Evolutionary conservation across 2,888 invertebrate species (phyloP), one percentile per base, ranked within the genome.

Genomic region (Calameuta idolon): DNA sequence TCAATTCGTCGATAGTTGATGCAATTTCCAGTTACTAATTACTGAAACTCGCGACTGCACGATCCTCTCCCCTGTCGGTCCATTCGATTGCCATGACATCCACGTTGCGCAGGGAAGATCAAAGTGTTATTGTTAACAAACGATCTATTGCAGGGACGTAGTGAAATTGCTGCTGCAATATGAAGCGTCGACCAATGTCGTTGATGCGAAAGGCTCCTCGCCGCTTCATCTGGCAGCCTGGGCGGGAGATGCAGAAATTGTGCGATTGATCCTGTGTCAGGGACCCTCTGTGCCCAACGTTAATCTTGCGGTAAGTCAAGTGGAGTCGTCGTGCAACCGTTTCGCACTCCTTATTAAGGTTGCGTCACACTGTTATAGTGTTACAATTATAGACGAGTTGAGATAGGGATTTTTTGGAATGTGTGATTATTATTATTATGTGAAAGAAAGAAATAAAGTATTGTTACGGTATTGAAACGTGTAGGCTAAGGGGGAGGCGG

Each of bases 221-320:
- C 97, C 98, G 55, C 94, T 98, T 81, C 98, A 98, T 92, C 93
- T 98, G 90, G 98, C 98, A 76, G 97, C 98, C 76, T 98, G 98
- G 98, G 97, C 97, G 77, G 98, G 98, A 31, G 96, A 98, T 91
- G 94, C 96, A 71, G 97, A 97, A 83, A 96, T 98, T 84, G 98
- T 98, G 81, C 94, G 95, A 83, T 93, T 97, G 92, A 94, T 98
- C 81, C 94, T 98, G 78, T 95, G 94, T 73, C 95, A 96, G 91
- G 96, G 96, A 79, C 96, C 96, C 82, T 95, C 96, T 15, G 95
- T 96, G 79, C 96, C 97, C 87, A 96, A 96, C 91, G 96, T 97
- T 87, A 97, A 98, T 92, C 94, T 96, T 90, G 94, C 95, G 94
- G 96, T 97, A 92, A 94, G 94, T 90, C 76, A 76, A 31, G 3